Percentiles rank a stretch among this genome's conserved stretches.
Evolutionary conservation across 2,888 invertebrate species (phyloP).

Genomic region (Dendrolimus pini): DNA sequence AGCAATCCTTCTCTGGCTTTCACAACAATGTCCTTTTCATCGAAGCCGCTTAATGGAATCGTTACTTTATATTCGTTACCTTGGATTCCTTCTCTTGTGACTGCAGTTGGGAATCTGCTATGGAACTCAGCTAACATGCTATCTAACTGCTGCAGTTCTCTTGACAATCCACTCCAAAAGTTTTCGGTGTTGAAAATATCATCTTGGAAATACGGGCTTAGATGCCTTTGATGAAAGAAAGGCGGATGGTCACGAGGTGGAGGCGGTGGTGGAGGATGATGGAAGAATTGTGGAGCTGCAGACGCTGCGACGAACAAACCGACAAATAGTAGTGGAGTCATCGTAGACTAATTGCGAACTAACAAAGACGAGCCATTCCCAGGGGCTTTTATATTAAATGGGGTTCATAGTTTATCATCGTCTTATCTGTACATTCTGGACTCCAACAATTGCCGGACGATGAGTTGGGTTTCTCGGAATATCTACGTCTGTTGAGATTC

Average conservation of each 20-base stretch:
- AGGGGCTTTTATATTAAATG: conserved; percentile 26
- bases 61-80: conserved; percentile 46
- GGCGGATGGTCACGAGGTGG: conserved; percentile 13
- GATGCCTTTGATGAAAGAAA: conserved; percentile 3
- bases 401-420: conserved; percentile 42
- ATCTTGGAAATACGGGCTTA: conserved; percentile 21
- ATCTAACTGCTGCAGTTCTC: conserved; percentile 40
- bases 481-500: neutral
- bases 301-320: conserved; percentile 33
- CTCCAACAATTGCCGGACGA: conserved; percentile 4
- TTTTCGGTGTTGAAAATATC: conserved; percentile 42
- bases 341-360: neutral
- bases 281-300: conserved; percentile 38
- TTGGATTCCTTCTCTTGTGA: conserved; percentile 26
- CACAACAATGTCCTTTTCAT: conserved; percentile 53
- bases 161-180: conserved; percentile 43
- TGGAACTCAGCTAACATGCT: conserved; percentile 34
- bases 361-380: neutral
- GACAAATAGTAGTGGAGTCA: conserved; percentile 17
- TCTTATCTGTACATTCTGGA: conserved; percentile 36
- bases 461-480: neutral
- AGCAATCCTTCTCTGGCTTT: conserved; percentile 49
- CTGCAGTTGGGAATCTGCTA: conserved; percentile 31
- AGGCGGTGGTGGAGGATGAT: conserved; percentile 1
- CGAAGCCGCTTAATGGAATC: conserved; percentile 37